Percentiles rank a stretch among this genome's conserved stretches.
Conservation (phyloP, 2,888 invertebrate genomes). For the Conistra vaccinii region DNA sequence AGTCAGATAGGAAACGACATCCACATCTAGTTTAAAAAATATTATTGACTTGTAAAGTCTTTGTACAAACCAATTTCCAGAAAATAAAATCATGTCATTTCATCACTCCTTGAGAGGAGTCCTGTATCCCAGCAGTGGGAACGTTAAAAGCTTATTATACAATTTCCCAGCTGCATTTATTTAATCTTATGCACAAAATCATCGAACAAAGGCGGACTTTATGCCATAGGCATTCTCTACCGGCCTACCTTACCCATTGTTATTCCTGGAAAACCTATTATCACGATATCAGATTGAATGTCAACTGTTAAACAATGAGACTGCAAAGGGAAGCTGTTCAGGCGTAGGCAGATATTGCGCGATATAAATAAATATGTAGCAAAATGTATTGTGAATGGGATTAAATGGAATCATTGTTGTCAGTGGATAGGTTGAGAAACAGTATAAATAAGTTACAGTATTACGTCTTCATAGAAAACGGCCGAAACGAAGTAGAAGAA, state of each 20-base stretch:
- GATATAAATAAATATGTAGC: slow-evolving; percentile 12
- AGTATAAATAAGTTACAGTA: no score
- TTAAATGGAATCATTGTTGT: slow-evolving; percentile 3
- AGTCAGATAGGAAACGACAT: no score
- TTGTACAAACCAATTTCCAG: no score
- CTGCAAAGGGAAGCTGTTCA: slow-evolving; percentile 27
- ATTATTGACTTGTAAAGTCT: no score
- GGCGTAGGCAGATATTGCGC: neutral
- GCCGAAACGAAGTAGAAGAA: no score
- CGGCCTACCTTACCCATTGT: slow-evolving; percentile 28
- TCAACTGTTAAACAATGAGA: slow-evolving; percentile 23
- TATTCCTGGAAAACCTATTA: slow-evolving; percentile 31
- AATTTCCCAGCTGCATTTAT: neutral
- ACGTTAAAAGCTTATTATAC: no score
- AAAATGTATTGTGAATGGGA: slow-evolving; percentile 21
- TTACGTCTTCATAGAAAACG: no score
- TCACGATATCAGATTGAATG: slow-evolving; percentile 29
- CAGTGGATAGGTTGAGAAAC: neutral
- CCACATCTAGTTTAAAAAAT: no score
- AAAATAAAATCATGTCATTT: no score
- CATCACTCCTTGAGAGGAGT: no score
- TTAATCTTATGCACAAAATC: neutral
- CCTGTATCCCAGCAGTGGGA: no score
- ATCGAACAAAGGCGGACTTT: slow-evolving; percentile 9
- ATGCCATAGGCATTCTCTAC: neutral